A percentile compares a stretch with the other conserved stretches of the same genome.
Evolutionary conservation across 2,113 vertebrate species (phyloP).

Genomic region (Gambusia holbrooki): DNA sequence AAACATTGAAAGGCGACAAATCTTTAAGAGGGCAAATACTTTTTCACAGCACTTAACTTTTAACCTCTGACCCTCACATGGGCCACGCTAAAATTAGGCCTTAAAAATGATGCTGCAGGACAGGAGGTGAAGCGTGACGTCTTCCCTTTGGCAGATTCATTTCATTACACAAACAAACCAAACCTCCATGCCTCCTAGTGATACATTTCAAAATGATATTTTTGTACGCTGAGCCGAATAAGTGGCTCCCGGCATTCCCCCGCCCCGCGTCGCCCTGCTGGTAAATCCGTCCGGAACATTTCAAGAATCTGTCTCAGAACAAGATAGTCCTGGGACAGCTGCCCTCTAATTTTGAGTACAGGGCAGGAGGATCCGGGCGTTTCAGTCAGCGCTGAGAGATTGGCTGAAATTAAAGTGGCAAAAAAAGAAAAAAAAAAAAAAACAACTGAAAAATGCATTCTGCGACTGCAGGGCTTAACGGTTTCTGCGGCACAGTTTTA

Average conservation of each 20-base stretch:
- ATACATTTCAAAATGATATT: conserved; percentile 67
- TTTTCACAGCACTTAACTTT: not conserved
- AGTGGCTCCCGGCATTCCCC: conserved; percentile 58
- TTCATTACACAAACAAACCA: conserved; percentile 18
- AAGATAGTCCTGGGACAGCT: conserved; percentile 79
- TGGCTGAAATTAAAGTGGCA: conserved; percentile 3
- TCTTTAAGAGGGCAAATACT: no score
- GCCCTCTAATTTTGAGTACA: conserved; percentile 79
- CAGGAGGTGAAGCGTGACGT: not conserved
- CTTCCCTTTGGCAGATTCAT: conserved; percentile 7
- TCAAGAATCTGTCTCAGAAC: conserved; percentile 75
- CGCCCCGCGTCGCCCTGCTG: conserved; percentile 43
- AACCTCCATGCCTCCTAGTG: conserved; percentile 4
- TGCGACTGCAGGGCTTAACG: conserved; percentile 7
- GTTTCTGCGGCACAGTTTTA: conserved; percentile 16
- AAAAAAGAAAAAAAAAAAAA: conserved; percentile 26
- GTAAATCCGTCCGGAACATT: conserved; percentile 78
- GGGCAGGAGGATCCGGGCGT: conserved; percentile 55
- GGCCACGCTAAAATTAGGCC: not conserved
- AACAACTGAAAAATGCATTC: conserved; percentile 10
- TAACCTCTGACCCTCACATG: not conserved
- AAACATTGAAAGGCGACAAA: no score
- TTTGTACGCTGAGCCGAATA: conserved; percentile 34
- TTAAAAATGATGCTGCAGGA: not conserved
- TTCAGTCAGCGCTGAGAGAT: conserved; percentile 22